A percentile compares a stretch with the other conserved stretches of the same genome.
Evolutionary conservation across 2,888 invertebrate species (phyloP).

Genomic region (Smittia sp.): DNA sequence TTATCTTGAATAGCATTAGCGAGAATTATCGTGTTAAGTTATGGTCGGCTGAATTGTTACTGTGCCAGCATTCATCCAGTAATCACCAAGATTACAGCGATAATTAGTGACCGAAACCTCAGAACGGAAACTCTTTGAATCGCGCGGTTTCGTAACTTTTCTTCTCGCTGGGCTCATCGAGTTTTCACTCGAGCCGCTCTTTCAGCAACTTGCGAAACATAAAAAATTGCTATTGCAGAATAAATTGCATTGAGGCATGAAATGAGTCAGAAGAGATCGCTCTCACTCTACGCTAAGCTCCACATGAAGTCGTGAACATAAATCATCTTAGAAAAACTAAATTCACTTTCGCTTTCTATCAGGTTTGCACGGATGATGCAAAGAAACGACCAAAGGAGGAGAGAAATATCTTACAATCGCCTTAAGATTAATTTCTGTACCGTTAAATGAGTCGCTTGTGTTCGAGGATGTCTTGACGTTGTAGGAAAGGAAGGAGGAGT

Average conservation of each 20-base stretch:
- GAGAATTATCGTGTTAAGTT: too few species aligned
- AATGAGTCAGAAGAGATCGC: constrained; percentile 24
- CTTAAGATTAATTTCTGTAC: not conserved
- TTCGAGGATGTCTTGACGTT: too few species aligned
- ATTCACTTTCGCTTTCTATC: constrained; percentile 18
- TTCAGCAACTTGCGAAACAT: not conserved
- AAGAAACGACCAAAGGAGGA: not conserved
- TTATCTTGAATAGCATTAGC: too few species aligned
- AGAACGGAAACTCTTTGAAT: not conserved
- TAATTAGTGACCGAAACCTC: constrained; percentile 5
- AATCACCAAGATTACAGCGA: not conserved
- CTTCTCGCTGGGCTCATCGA: not conserved
- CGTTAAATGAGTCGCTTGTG: not conserved
- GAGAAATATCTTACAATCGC: not conserved
- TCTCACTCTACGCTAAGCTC: constrained; percentile 1
- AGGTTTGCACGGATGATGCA: not conserved
- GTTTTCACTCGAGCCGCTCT: not conserved
- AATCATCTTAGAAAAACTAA: constrained; percentile 21
- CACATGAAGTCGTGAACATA: constrained; percentile 14
- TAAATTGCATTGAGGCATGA: constrained; percentile 27
- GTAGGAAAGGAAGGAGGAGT: too few species aligned
- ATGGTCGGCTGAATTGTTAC: too few species aligned
- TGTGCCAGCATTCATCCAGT: not conserved
- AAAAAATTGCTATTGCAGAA: not conserved
- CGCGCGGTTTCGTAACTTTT: constrained; percentile 4